A percentile compares a stretch with the other conserved stretches of the same genome.
Conservation (phyloP, 2,888 invertebrate species). For the Drosophila recens region DNA sequence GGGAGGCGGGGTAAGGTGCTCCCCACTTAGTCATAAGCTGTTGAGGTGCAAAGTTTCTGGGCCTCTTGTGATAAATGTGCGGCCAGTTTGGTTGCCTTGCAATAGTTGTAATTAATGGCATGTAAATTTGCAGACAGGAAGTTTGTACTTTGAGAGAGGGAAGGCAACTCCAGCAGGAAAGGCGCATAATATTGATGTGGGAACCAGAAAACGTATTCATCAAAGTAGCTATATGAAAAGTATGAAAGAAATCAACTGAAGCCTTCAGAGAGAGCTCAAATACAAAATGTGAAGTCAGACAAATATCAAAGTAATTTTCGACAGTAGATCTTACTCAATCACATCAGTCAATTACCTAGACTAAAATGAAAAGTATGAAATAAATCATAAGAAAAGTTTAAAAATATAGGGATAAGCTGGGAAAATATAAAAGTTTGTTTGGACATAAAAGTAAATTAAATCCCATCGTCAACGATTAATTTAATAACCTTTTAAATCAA, state of each 20-base stretch:
- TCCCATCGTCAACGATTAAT: background rate
- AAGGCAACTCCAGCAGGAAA: conserved; percentile 4
- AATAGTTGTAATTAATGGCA: conserved; percentile 45
- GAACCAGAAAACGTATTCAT: background rate
- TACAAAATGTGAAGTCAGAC: no score
- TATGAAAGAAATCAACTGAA: background rate
- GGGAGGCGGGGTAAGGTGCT: background rate
- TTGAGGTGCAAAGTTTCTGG: conserved; percentile 43
- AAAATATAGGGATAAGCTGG: no score
- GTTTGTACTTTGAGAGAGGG: conserved; percentile 1
- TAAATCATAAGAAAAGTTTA: background rate
- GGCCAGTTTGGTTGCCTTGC: conserved; percentile 15
- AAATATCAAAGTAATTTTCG: background rate
- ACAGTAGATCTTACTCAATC: background rate
- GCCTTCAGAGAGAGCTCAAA: background rate
- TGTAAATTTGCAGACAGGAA: conserved; percentile 36
- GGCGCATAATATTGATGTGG: conserved; percentile 8
- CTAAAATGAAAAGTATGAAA: background rate
- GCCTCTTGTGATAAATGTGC: conserved; percentile 58
- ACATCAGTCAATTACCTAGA: background rate
- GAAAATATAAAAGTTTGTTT: background rate
- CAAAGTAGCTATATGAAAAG: background rate
- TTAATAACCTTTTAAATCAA: background rate
- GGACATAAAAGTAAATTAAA: background rate
- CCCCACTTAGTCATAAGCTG: conserved; percentile 23